A percentile compares a stretch with the other conserved stretches of the same genome.
phyloP scores from a whole-genome alignment of 1,140 invertebrate species.

The Ptiloglossa arizonensis region DNA sequence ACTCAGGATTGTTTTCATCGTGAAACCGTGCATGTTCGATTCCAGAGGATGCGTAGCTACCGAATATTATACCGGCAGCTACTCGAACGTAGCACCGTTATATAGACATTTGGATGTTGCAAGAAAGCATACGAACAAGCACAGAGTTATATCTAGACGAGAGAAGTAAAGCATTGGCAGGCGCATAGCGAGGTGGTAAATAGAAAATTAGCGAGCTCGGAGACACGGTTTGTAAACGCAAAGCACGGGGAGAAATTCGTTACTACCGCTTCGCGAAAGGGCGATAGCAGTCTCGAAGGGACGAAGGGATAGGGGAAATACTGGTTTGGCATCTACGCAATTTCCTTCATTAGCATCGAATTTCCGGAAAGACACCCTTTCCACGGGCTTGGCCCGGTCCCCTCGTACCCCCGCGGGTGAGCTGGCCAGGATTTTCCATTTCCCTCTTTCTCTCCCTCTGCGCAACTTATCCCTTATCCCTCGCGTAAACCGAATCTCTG shows the following conservation, averaged over 20 bases:
- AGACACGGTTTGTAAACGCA: slow-evolving; percentile 33
- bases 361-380: slow-evolving; percentile 68
- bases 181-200: slow-evolving; percentile 32
- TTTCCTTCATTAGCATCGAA: slow-evolving; percentile 76
- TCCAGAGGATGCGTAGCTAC: not conserved
- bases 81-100: no score
- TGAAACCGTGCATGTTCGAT: no score
- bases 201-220: slow-evolving; percentile 59
- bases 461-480: slow-evolving; percentile 27
- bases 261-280: slow-evolving; percentile 36
- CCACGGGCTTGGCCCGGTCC: slow-evolving; percentile 15
- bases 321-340: slow-evolving; percentile 73
- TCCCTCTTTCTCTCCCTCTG: not conserved
- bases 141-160: not conserved
- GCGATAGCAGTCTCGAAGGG: slow-evolving; percentile 22
- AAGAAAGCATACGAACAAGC: slow-evolving; percentile 24
- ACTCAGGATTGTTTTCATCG: no score
- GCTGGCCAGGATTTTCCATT: slow-evolving; percentile 1
- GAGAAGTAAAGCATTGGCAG: slow-evolving; percentile 10
- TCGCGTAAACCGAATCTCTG: slow-evolving; percentile 57
- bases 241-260: slow-evolving; percentile 53
- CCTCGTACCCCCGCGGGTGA: not conserved
- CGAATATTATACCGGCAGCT: not conserved
- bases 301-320: slow-evolving; percentile 49
- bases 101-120: not conserved